phyloP scores from a whole-genome alignment of 2,888 invertebrate genomes.

The Macaria liturata region DNA sequence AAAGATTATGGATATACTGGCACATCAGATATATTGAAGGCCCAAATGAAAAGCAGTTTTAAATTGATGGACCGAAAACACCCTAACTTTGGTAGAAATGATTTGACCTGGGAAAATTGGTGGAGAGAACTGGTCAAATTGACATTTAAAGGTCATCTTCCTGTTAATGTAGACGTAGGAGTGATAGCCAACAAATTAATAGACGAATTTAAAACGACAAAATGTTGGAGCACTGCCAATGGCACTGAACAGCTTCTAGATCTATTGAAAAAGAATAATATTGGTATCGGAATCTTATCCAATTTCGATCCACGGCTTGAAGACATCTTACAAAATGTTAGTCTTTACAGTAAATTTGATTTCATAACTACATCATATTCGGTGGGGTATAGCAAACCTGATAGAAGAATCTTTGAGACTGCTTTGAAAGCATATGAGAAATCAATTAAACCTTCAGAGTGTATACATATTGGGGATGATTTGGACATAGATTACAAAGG shows the following conservation, averaged over 20 bases:
- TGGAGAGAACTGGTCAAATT: constrained; percentile 88
- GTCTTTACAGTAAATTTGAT: constrained; percentile 88
- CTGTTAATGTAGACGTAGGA: constrained; percentile 45
- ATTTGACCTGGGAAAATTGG: constrained; percentile 91
- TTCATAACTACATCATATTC: constrained; percentile 92
- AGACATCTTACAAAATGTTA: constrained; percentile 85
- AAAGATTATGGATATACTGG: constrained; percentile 86
- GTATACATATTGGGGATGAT: constrained; percentile 93
- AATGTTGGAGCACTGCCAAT: constrained; percentile 88
- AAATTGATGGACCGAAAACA: constrained; percentile 85
- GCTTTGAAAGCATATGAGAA: constrained; percentile 79
- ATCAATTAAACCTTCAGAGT: constrained; percentile 81
- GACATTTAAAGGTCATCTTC: constrained; percentile 84
- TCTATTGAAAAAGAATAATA: constrained; percentile 73
- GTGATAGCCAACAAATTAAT: constrained; percentile 84
- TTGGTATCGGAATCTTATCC: constrained; percentile 90
- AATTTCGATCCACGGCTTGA: constrained; percentile 94
- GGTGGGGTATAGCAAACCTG: constrained; percentile 89
- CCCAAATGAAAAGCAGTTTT: constrained; percentile 87
- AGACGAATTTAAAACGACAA: constrained; percentile 86
- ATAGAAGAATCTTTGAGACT: constrained; percentile 86
- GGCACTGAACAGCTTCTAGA: constrained; percentile 86
- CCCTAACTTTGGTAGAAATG: constrained; percentile 91
- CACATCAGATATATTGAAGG: constrained; percentile 74
- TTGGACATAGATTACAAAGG: constrained; percentile 89